Base-by-base conservation (phyloP, 2,797 vertebrate genomes). In the Cheirogaleus major region DNA sequence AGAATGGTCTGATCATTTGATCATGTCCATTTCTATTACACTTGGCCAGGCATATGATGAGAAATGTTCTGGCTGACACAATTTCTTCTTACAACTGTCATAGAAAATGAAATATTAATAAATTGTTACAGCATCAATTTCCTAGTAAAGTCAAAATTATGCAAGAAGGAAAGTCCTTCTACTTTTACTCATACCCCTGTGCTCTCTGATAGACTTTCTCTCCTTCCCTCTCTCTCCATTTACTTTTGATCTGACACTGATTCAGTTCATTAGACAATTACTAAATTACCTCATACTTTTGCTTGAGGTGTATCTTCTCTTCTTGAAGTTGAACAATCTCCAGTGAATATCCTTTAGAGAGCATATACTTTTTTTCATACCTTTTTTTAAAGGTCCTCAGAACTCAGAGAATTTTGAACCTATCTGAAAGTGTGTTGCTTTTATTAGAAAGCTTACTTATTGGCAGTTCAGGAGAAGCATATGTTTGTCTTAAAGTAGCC, bases 91-190 rank as follows among this genome's bases (percentile, higher is more conserved):
- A 48, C 25, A 94, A n/a, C 76, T 97, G 35, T 69, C 67, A 67
- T 79, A 81, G 67, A 87, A 95, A 84, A 76, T 80, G 72, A 95
- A 93, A 78, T 59, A 59, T 59, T 59, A 59, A 59, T 81, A 65
- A 95, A 61, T 83, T 95, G 43, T 75, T 83, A n/a, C 7, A 81
- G 80, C 12, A 23, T 41, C 88, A 78, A 93, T 85, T 96, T 88
- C 18, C 59, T 85, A 75, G 45, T 27, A 10, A 32, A 90, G 80
- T 79, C 45, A 89, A 81, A 91, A 95, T 79, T 80, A 87, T 70
- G 48, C 59, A 92, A 81, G 43, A 87, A 86, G 4, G 23, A 73
- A 85, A 75, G 18, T 57, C 72, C 45, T 75, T 72, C 18, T 67
- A n/a, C 38, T 89, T 78, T 93, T 75, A 55, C 18, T 38, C 80